Base-by-base conservation (phyloP, 2,113 vertebrate genomes). In the Neogobius melanostomus region DNA sequence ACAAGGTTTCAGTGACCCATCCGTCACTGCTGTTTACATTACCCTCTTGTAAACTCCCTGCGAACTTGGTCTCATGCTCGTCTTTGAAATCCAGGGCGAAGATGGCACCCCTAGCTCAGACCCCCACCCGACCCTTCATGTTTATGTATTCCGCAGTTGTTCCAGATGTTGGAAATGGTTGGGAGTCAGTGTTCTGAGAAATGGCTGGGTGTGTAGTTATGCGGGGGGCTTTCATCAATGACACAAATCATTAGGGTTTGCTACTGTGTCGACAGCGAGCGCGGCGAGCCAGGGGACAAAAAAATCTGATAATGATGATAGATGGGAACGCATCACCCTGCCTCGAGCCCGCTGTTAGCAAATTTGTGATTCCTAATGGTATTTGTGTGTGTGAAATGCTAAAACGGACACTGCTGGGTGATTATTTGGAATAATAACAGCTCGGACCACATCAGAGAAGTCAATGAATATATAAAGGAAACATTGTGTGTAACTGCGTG, bases 101-200 rank as follows among this genome's bases (percentile, higher is more conserved):
- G 80, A 88, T 85, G 77, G 75, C 82, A 85, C 72, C 81, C 72
- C 75, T 64, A 54, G 72, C 66, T 75, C 68, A 57, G 60, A 50
- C 63, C 53, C 64, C 79, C 72, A 59, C 69, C 74, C 62, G 49
- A 63, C 73, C 65, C n/a, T 46, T 66, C 71, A 66, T 87, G 88
- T 90, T 92, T 87, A 89, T 82, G 82, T 87, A 85, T 90, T 79
- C 81, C 62, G 78, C 72, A 85, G 85, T 85, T 75, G 85, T 88
- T 92, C 91, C 92, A 92, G 91, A 92, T 92, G 89, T 89, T 83
- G 68, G 61, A 77, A 84, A 91, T 90, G 81, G 91, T 90, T 85
- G 86, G 85, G 80, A 88, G 74, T 81, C 84, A 81, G 89, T 82
- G 83, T 82, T 89, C 83, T 90, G 80, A 87, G 79, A 85, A 90